phyloP scores from a whole-genome alignment of 2,797 vertebrate species.

The Monodelphis domestica region DNA sequence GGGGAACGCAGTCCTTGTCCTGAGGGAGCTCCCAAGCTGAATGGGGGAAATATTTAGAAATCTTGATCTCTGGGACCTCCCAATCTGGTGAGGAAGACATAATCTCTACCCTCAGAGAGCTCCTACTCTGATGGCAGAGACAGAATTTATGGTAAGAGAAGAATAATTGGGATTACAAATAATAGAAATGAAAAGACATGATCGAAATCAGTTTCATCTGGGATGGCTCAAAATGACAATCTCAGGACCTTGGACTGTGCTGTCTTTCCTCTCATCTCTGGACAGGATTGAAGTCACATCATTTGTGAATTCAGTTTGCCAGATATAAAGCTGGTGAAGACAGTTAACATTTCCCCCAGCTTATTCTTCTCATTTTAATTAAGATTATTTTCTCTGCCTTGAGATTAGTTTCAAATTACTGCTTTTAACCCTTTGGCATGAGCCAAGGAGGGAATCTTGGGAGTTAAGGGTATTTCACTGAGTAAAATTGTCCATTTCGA shows the following conservation, averaged over 20 bases:
- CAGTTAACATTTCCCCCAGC: background rate
- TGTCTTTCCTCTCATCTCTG: background rate
- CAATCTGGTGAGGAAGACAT: background rate
- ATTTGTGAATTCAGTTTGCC: background rate
- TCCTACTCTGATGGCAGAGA: background rate
- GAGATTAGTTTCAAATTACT: background rate
- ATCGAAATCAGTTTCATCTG: background rate
- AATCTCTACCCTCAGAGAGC: background rate
- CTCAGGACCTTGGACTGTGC: background rate
- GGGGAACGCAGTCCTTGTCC: background rate
- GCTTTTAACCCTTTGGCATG: background rate
- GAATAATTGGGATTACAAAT: background rate
- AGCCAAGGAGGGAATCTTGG: background rate
- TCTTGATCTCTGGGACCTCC: background rate
- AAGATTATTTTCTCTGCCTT: background rate
- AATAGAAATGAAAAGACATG: background rate
- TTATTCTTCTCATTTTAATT: background rate
- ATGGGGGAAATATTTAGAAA: background rate
- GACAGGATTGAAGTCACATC: background rate
- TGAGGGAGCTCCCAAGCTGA: background rate
- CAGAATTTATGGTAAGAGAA: background rate
- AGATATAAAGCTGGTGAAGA: slow-evolving; percentile 11
- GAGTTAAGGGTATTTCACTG: background rate
- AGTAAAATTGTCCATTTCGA: background rate
- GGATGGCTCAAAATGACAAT: background rate